Base-by-base conservation (phyloP, 2,113 vertebrate genomes). In the Poecile atricapillus region DNA sequence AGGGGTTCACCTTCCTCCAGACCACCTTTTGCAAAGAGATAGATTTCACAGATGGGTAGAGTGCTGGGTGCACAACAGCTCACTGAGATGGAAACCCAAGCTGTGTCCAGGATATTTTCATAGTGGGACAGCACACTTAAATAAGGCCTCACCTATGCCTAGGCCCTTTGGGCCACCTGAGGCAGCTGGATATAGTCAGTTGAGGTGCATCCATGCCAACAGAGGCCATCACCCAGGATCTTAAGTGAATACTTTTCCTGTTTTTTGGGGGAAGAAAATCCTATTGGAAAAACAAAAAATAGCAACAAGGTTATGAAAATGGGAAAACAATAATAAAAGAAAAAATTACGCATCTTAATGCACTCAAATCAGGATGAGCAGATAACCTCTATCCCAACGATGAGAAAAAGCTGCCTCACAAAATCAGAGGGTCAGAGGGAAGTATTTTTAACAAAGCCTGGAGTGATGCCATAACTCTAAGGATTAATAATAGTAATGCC, bases 391-490 rank as follows among this genome's bases (percentile, higher is more conserved):
- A 33, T 93, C 43, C 59, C 55, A 83, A 33, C 0, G 2, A 83
- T 20, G 75, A 83, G 88, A 81, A 83, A 89, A 62, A 84, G 21
- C 37, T 86, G 75, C 82, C 79, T 95, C 71, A 44, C 4, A 4
- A 82, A 93, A 80, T 65, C 37, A 77, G 35, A 37, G 43, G 82
- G 88, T 87, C 85, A 85, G 75, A 94, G 63, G 43, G 37, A 85
- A 93, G 62, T 92, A 88, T 76, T 94, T 94, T 94, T 93, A 59
- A 88, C 63, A 93, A 86, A 94, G 59, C 83, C 63, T 28, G 0
- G 50, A 86, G 15, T 55, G 43, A 67, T 88, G 60, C 68, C 33
- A 10, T 90, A 83, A 83, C 68, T 80, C 50, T 88, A 35, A 74
- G 59, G 43, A 70, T 92, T 97, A 94, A 74, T 93, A 90, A 80